Base-by-base conservation (phyloP, 2,113 vertebrate genomes). In the Spheniscus mendiculus region DNA sequence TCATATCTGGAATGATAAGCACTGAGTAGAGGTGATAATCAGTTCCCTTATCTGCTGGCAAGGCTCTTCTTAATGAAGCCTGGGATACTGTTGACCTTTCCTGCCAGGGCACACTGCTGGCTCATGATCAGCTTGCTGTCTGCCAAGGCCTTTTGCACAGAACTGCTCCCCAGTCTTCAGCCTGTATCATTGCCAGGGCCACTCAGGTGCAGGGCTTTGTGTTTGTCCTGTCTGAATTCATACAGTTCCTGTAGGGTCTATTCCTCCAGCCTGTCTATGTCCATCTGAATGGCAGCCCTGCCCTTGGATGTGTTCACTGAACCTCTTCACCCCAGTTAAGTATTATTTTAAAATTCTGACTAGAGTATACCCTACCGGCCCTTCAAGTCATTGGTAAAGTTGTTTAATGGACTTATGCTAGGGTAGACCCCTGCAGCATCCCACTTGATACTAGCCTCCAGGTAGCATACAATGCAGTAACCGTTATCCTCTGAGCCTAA, bases 31-130 rank as follows among this genome's bases (percentile, higher is more conserved):
- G 40, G 19, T 2, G 4, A 29, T 53, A 92, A 8, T 77, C 21
- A 9, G 36, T 80, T 93, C 53, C 30, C 12, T 86, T 63, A 62
- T 89, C 45, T 96, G 4, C 23, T 89, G 50, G 58, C 63, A 78
- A 77, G 40, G 50, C 27, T 92, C 3, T 19, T 67, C 8, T 62
- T 76, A 72, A 23, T 93, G 70, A 90, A 96, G 36, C 45, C 67
- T 91, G 91, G n/a, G 67, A 45, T 83, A 73, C 59, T 70, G 42
- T n/a, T 95, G 93, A 92, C 91, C 76, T 90, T 96, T 90, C 34
- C n/a, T 89, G 85, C 61, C 56, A 82, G 74, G 71, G 44, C 56
- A 21, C n/a, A 7, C 38, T 82, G 86, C 67, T 91, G 86, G 93
- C 93, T 89, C 38, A 7, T 0, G 3, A 34, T 87, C 55, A 81